Conservation (phyloP, 1,140 invertebrate genomes). For the Aphaenogaster floridana region DNA sequence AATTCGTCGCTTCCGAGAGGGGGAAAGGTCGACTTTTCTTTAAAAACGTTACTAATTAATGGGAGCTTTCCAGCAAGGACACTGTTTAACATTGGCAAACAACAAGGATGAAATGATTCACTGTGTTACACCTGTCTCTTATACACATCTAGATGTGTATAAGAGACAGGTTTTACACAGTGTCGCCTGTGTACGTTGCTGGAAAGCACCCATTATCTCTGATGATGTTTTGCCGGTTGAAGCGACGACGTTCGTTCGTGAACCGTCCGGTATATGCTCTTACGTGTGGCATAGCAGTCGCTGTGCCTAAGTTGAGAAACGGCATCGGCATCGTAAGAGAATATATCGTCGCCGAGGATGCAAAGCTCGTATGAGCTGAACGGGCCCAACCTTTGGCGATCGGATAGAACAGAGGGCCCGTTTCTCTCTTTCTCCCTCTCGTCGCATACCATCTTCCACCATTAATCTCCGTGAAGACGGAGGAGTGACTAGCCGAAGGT, state of each 20-base stretch:
- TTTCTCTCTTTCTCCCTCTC: slow-evolving; percentile 1
- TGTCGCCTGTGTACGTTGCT: no score
- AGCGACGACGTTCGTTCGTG: slow-evolving; percentile 12
- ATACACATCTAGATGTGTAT: no score
- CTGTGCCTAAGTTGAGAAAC: slow-evolving; percentile 30
- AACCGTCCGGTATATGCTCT: slow-evolving; percentile 17
- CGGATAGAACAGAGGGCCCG: slow-evolving; percentile 43
- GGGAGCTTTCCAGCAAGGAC: no score
- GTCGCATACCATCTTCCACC: slow-evolving; percentile 52
- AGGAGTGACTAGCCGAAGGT: slow-evolving; percentile 65
- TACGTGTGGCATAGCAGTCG: slow-evolving; percentile 46
- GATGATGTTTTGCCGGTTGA: neutral
- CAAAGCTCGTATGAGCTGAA: slow-evolving; percentile 36
- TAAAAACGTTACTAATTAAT: neutral
- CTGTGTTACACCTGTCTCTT: no score
- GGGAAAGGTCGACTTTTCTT: neutral
- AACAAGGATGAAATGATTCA: no score
- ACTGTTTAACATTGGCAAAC: no score
- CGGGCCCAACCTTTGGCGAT: slow-evolving; percentile 48
- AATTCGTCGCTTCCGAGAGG: neutral
- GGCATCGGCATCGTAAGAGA: slow-evolving; percentile 51
- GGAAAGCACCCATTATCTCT: no score
- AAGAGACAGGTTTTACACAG: no score
- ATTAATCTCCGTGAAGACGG: slow-evolving; percentile 62
- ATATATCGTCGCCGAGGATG: slow-evolving; percentile 57